Evolutionary conservation across 1,140 invertebrate species (phyloP).

Genomic region (Plutomurus gul): DNA sequence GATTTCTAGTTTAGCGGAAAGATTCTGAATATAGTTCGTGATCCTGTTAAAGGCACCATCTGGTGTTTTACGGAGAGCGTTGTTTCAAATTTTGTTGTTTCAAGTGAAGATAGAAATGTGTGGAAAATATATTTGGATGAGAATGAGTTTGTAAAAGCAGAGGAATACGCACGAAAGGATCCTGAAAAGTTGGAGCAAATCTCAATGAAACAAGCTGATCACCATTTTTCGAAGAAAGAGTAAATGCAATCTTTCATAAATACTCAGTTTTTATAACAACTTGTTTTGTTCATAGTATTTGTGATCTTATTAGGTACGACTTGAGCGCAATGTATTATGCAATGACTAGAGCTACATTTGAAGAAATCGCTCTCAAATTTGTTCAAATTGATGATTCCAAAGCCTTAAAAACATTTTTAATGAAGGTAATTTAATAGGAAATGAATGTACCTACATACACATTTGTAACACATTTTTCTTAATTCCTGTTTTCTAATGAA

Average conservation of each 20-base stretch:
- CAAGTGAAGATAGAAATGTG: conserved; percentile 82
- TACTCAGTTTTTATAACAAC: not conserved
- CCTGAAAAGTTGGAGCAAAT: conserved; percentile 80
- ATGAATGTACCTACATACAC: too few relatives aligned
- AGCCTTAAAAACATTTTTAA: conserved; percentile 83
- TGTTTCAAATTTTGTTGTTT: conserved; percentile 85
- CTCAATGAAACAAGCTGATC: conserved; percentile 84
- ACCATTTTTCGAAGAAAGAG: conserved; percentile 77
- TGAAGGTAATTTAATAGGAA: conserved; percentile 63
- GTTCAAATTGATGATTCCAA: conserved; percentile 78
- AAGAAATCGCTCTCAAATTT: conserved; percentile 92
- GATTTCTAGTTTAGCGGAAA: conserved; percentile 73
- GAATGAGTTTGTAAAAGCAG: conserved; percentile 84
- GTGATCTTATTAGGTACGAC: conserved; percentile 64
- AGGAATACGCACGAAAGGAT: conserved; percentile 77
- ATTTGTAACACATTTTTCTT: not conserved
- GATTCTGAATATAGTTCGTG: conserved; percentile 79
- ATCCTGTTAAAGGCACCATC: conserved; percentile 76
- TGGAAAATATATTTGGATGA: conserved; percentile 88
- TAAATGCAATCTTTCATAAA: conserved; percentile 56
- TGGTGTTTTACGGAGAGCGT: conserved; percentile 83
- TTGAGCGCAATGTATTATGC: conserved; percentile 86
- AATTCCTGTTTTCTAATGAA: not conserved
- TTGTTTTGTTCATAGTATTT: conserved; percentile 40
- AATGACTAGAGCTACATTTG: conserved; percentile 87